Evolutionary conservation across 2,113 vertebrate genomes (phyloP).

Genomic region (Nerophis ophidion): DNA sequence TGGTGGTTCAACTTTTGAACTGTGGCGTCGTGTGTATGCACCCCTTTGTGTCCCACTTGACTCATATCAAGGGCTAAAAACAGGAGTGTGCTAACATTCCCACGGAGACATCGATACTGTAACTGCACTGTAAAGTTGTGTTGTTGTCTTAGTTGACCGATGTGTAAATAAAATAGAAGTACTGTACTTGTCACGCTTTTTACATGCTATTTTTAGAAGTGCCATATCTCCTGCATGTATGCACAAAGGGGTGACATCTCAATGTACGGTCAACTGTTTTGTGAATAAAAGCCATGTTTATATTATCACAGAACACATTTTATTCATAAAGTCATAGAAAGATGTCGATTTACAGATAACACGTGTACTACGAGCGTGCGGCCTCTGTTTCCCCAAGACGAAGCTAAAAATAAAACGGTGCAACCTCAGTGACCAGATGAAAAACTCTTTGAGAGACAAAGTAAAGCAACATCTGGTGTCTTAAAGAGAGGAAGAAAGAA

Average conservation of each 20-base stretch:
- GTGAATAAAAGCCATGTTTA: conserved; percentile 71
- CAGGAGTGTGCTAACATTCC: conserved; percentile 66
- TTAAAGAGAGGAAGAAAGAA: conserved; percentile 5
- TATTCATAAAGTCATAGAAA: conserved; percentile 5
- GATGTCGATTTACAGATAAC: neutral
- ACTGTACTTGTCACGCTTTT: conserved; percentile 44
- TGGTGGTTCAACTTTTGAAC: conserved; percentile 10
- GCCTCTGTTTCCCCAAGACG: neutral
- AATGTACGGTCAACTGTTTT: conserved; percentile 70
- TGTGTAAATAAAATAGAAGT: conserved; percentile 33
- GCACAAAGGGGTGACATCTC: conserved; percentile 33
- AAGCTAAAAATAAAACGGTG: conserved; percentile 31
- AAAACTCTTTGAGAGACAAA: conserved; percentile 16
- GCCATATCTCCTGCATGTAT: neutral
- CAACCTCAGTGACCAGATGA: conserved; percentile 13
- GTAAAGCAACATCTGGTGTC: conserved; percentile 32
- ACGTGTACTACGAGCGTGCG: neutral
- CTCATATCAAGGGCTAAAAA: conserved; percentile 67
- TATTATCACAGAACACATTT: conserved; percentile 48
- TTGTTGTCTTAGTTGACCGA: conserved; percentile 34
- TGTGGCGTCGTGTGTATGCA: neutral
- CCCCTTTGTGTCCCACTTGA: conserved; percentile 18
- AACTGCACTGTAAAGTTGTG: conserved; percentile 52
- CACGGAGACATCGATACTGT: conserved; percentile 64
- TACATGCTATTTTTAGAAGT: conserved; percentile 17